Evolutionary conservation across 1,140 invertebrate species (phyloP).

Genomic region (Ceratina calcarata): DNA sequence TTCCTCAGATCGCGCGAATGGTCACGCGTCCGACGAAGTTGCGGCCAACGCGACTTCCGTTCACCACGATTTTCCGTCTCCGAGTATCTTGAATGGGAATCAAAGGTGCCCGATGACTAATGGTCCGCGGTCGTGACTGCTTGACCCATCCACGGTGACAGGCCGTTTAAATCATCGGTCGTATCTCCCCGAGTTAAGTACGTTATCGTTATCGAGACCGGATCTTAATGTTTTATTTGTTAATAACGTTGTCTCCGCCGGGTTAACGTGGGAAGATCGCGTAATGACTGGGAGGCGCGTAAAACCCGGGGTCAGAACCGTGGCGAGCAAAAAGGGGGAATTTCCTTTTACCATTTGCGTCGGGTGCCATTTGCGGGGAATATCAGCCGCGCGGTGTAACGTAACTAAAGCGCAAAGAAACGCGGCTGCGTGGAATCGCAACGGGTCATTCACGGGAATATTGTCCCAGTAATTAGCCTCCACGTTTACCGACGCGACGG

Average conservation of each 20-base stretch:
- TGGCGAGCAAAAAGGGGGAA: slow-evolving; percentile 61
- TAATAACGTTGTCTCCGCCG: slow-evolving; percentile 43
- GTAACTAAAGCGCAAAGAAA: slow-evolving; percentile 18
- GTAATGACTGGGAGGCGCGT: slow-evolving; percentile 62
- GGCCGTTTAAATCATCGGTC: slow-evolving; percentile 29
- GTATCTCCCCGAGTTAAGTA: neutral
- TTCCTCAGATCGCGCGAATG: neutral
- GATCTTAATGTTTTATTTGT: slow-evolving; percentile 45
- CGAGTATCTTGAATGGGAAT: slow-evolving; percentile 16
- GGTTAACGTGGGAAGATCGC: slow-evolving; percentile 64
- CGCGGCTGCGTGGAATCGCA: neutral
- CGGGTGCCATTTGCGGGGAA: neutral
- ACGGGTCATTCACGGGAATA: slow-evolving; percentile 11
- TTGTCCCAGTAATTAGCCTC: slow-evolving; percentile 41
- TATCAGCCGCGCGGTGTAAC: neutral
- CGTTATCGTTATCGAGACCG: slow-evolving; percentile 41
- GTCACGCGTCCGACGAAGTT: neutral
- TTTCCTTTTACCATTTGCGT: slow-evolving; percentile 69
- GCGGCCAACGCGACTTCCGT: slow-evolving; percentile 13
- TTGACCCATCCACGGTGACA: slow-evolving; percentile 44
- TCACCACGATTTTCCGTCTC: slow-evolving; percentile 9
- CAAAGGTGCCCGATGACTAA: slow-evolving; percentile 50
- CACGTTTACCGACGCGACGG: too few species aligned
- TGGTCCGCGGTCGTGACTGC: slow-evolving; percentile 26
- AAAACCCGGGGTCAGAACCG: slow-evolving; percentile 43